These are phyloP conservation scores for Platorchestia sp. DNA, from an alignment of 1,140 invertebrate genomes.

Conservation along the genomic window DNA sequence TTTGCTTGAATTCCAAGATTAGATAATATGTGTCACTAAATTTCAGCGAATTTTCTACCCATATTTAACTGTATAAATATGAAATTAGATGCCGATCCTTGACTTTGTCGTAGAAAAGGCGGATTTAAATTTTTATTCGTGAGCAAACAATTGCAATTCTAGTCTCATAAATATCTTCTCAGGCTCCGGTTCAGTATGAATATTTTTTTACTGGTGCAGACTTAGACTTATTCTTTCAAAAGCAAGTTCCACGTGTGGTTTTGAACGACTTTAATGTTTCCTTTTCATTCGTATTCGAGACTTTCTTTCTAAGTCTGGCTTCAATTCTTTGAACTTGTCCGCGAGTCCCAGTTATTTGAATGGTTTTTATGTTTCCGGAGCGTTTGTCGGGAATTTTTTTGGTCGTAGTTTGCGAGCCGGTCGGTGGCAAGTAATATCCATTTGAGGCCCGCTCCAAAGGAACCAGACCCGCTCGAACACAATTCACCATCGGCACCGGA, in stretches of 20 bases:
- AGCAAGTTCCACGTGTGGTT: conserved; percentile 24
- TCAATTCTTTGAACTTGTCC: conserved; percentile 42
- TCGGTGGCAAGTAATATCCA: conserved; percentile 54
- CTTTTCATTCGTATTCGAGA: background rate
- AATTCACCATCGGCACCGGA: conserved; percentile 55
- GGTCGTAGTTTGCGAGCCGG: background rate
- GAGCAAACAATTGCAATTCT: background rate
- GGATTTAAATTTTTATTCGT: background rate
- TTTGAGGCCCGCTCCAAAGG: conserved; percentile 50
- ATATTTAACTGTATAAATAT: background rate
- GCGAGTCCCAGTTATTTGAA: conserved; percentile 36
- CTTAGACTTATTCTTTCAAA: background rate
- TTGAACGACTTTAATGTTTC: conserved; percentile 45
- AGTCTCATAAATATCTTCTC: background rate
- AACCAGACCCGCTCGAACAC: conserved; percentile 43
- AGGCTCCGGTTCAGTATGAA: background rate
- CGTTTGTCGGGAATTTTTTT: conserved; percentile 27
- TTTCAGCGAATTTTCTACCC: background rate
- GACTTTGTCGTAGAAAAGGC: background rate
- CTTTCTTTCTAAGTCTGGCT: conserved; percentile 25
- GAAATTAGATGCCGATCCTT: background rate
- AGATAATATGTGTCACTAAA: background rate
- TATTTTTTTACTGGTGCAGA: background rate
- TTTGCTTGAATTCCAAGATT: background rate
- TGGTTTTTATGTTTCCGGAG: conserved; percentile 49